phyloP scores from a whole-genome alignment of 2,797 vertebrate species.

The Oreortyx pictus region DNA sequence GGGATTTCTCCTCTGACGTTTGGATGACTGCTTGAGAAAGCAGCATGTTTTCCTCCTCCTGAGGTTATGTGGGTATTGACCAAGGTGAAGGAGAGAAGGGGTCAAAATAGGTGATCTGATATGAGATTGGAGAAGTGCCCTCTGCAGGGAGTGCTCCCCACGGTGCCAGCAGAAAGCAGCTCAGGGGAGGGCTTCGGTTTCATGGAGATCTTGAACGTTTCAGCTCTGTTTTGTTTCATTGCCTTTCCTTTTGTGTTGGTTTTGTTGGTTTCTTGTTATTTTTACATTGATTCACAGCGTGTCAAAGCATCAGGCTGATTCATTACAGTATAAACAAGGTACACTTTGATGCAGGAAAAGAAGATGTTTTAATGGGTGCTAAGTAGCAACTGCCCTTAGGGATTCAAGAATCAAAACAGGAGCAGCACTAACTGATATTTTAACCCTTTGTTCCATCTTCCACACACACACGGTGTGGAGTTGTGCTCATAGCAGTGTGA shows the following conservation, averaged over 20 bases:
- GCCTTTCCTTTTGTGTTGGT: neutral
- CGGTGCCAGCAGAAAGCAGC: neutral
- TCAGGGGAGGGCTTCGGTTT: neutral
- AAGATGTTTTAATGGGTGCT: constrained; percentile 58
- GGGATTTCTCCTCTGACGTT: neutral
- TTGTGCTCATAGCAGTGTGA: neutral
- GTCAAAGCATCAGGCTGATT: constrained; percentile 62
- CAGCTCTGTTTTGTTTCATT: neutral
- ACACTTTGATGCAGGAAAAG: constrained; percentile 62
- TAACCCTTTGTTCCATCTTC: constrained; percentile 17
- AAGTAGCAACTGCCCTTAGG: constrained; percentile 58
- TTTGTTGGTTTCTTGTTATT: neutral
- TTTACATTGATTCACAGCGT: constrained; percentile 54
- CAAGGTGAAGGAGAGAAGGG: neutral
- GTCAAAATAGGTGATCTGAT: neutral
- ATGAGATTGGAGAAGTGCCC: neutral
- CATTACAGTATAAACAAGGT: constrained; percentile 57
- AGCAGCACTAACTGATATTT: constrained; percentile 26
- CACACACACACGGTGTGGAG: accelerated
- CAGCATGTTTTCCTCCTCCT: neutral
- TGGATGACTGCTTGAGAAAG: neutral
- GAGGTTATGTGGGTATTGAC: neutral
- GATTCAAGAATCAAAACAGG: constrained; percentile 65
- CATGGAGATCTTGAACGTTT: neutral
- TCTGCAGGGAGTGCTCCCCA: neutral